Conservation (phyloP, 2,888 invertebrate genomes). For the Drosophila sordidula region DNA sequence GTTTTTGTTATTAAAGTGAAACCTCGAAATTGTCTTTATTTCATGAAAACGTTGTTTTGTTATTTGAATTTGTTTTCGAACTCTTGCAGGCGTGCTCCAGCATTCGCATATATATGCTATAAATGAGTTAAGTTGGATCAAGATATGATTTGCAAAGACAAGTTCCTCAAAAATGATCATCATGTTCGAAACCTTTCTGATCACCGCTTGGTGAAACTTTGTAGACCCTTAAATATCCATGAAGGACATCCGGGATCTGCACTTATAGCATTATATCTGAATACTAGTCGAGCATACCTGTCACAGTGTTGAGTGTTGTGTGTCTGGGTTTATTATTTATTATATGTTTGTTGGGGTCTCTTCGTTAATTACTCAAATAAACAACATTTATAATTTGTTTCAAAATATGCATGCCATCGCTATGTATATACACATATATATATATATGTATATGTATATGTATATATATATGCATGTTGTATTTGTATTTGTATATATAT, state of each 20-base stretch:
- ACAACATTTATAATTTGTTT: slow-evolving; percentile 73
- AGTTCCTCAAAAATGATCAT: slow-evolving; percentile 6
- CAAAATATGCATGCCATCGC: slow-evolving; percentile 51
- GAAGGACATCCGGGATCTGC: neutral
- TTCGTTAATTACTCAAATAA: slow-evolving; percentile 63
- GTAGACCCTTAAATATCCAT: neutral
- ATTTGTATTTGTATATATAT: slow-evolving; percentile 56
- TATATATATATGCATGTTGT: slow-evolving; percentile 28
- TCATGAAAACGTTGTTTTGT: slow-evolving; percentile 71
- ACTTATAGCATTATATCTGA: slow-evolving; percentile 1
- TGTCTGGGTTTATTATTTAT: slow-evolving; percentile 5
- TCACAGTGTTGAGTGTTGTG: slow-evolving; percentile 5
- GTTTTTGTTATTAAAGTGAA: slow-evolving; percentile 74
- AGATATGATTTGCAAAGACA: slow-evolving; percentile 15
- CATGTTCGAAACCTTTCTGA: slow-evolving; percentile 40
- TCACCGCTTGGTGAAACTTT: slow-evolving; percentile 1
- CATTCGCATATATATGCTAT: neutral
- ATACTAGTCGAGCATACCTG: slow-evolving; percentile 4
- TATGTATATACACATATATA: slow-evolving; percentile 48
- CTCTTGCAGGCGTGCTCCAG: slow-evolving; percentile 13
- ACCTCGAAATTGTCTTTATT: slow-evolving; percentile 84
- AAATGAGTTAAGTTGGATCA: slow-evolving; percentile 12
- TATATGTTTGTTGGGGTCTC: slow-evolving; percentile 46
- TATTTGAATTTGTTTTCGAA: slow-evolving; percentile 32
- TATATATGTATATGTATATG: slow-evolving; percentile 47